Percentiles rank a stretch among this genome's conserved stretches.
Conservation (phyloP, 2,113 vertebrate species). For the Nothocercus julius region DNA sequence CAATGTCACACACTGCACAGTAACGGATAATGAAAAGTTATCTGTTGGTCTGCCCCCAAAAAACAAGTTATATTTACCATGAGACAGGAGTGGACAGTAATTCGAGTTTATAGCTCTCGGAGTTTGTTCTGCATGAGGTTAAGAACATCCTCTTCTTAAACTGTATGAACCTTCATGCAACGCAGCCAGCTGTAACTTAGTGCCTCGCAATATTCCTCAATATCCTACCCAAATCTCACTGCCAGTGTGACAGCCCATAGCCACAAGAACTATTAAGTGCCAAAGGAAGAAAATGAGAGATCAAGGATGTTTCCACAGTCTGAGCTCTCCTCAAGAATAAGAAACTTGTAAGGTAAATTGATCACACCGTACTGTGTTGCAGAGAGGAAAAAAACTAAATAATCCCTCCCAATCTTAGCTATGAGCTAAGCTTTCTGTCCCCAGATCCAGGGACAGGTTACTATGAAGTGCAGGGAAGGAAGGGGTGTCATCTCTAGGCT, state of each 20-base stretch:
- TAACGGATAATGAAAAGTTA: not conserved
- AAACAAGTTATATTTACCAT: not conserved
- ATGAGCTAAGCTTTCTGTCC: not conserved
- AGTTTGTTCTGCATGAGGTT: not conserved
- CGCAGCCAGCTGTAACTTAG: not conserved
- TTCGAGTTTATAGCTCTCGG: not conserved
- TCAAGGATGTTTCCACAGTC: not conserved
- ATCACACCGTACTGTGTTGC: not conserved
- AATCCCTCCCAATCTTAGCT: not conserved
- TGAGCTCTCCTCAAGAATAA: not conserved
- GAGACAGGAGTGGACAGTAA: not conserved
- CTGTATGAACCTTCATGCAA: not conserved
- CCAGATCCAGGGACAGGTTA: not conserved
- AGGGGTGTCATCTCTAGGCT: not conserved
- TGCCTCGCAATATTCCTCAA: not conserved
- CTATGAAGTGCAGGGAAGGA: accelerated
- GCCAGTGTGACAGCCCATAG: not conserved
- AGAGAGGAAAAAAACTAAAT: not conserved
- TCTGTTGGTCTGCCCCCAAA: not conserved
- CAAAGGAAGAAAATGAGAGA: not conserved
- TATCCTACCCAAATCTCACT: not conserved
- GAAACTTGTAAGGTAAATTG: not conserved
- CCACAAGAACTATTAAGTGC: not conserved
- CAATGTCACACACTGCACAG: not conserved
- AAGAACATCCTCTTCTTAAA: not conserved